Percentiles rank a stretch among this genome's conserved stretches.
These are phyloP conservation scores for Hesperia comma DNA, from an alignment of 2,888 invertebrate genomes.

Conservation along the genomic window DNA sequence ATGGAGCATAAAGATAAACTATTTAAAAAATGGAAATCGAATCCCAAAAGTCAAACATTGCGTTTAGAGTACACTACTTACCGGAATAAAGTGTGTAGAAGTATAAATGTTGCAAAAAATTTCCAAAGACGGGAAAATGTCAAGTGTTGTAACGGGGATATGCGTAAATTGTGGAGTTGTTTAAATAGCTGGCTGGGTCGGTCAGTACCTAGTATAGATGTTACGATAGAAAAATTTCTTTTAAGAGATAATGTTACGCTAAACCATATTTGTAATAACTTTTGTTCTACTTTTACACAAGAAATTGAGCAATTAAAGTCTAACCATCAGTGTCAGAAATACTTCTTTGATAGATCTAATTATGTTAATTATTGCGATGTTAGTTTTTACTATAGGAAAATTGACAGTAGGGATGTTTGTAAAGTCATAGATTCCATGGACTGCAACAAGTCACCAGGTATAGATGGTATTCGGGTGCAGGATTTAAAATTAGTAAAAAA, in stretches of 20 bases:
- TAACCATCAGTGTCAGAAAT: conserved; percentile 14
- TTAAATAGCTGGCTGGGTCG: not conserved
- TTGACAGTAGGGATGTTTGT: not conserved
- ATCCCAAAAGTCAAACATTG: not conserved
- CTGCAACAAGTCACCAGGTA: conserved; percentile 35
- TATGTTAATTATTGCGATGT: conserved; percentile 8
- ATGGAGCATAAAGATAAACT: not conserved
- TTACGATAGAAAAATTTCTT: not conserved
- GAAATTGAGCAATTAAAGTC: conserved; percentile 10
- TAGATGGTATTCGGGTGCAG: conserved; percentile 26
- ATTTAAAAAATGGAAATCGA: conserved; percentile 4
- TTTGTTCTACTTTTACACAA: conserved; percentile 2
- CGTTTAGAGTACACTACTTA: not conserved
- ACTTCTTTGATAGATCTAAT: conserved; percentile 12
- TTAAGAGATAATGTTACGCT: not conserved
- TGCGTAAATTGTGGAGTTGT: not conserved
- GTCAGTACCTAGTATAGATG: not conserved
- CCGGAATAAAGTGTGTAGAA: not conserved
- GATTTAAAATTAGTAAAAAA: conserved; percentile 35
- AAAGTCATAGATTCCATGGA: conserved; percentile 25
- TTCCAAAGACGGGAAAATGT: not conserved
- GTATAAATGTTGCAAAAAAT: conserved; percentile 7
- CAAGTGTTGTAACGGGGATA: not conserved
- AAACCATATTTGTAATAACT: conserved; percentile 1
- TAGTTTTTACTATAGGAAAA: conserved; percentile 4